Conservation (phyloP, 2,888 invertebrate species). For the Thymelicus lineola region DNA sequence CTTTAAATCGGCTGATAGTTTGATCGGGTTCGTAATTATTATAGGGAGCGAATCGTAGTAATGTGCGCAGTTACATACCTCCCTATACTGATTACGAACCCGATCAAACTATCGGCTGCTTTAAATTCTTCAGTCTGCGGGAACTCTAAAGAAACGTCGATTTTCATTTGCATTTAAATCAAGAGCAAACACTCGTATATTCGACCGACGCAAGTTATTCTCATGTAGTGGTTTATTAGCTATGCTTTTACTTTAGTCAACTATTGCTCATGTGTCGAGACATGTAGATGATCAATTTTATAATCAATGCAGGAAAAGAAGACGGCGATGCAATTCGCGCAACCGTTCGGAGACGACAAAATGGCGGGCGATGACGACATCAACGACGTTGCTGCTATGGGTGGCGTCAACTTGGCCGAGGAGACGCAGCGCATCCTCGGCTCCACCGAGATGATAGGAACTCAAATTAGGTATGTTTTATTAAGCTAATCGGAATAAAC, state of each 20-base stretch:
- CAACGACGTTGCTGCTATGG: slow-evolving; percentile 99
- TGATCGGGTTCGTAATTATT: too few relatives aligned
- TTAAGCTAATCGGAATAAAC: slow-evolving; percentile 48
- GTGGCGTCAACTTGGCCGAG: slow-evolving; percentile 98
- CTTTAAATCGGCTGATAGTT: too few relatives aligned
- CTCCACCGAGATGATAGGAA: slow-evolving; percentile 94
- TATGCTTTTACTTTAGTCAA: too few relatives aligned
- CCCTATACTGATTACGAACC: too few relatives aligned
- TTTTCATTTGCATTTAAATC: too few relatives aligned
- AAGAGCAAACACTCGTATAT: too few relatives aligned
- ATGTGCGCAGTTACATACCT: too few relatives aligned
- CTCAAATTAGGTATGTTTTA: slow-evolving; percentile 90
- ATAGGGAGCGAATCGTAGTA: too few relatives aligned
- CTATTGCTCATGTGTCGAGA: not conserved
- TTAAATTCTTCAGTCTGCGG: too few relatives aligned
- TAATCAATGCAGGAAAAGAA: slow-evolving; percentile 85
- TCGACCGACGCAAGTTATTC: too few relatives aligned
- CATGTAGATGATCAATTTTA: not conserved
- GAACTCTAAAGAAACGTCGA: too few relatives aligned
- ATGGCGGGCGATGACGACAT: slow-evolving; percentile 96
- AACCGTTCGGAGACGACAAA: slow-evolving; percentile 77
- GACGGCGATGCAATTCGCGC: slow-evolving; percentile 62
- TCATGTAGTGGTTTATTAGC: not conserved
- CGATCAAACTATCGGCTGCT: too few relatives aligned
- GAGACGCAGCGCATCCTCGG: slow-evolving; percentile 97